These are phyloP conservation scores for Sclerurus mexicanus DNA, from an alignment of 2,113 vertebrate species.

Conservation along the genomic window DNA sequence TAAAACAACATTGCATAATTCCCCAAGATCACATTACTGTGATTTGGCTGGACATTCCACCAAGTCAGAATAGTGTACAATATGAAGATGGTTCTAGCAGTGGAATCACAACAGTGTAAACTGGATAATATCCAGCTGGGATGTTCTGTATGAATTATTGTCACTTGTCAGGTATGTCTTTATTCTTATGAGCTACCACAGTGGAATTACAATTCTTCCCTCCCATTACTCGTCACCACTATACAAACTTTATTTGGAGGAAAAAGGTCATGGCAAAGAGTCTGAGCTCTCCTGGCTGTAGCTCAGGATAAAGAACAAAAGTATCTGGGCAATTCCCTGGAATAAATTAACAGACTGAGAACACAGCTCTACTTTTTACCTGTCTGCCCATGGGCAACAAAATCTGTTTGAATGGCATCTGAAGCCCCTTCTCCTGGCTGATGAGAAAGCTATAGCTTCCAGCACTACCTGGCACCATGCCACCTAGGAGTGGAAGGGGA, in stretches of 20 bases:
- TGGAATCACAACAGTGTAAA: conserved; percentile 4
- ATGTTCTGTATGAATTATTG: conserved; percentile 40
- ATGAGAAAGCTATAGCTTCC: conserved; percentile 1
- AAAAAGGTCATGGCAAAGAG: conserved; percentile 42
- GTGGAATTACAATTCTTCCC: conserved; percentile 19
- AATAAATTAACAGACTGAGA: background rate
- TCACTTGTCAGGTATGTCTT: conserved; percentile 26
- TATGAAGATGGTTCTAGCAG: conserved; percentile 23
- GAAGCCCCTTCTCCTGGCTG: background rate
- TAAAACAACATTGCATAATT: conserved; percentile 35
- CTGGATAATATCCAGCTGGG: background rate
- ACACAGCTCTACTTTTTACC: background rate
- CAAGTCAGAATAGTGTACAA: background rate
- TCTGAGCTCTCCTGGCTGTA: background rate
- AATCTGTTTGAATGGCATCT: background rate
- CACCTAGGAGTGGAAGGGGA: conserved; percentile 53
- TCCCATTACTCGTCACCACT: background rate
- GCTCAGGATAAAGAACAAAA: background rate
- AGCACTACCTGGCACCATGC: conserved; percentile 3
- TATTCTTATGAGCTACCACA: conserved; percentile 3
- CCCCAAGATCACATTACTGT: conserved; percentile 1
- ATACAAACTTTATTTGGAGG: background rate
- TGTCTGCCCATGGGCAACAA: background rate
- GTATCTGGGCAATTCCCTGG: background rate
- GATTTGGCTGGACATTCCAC: conserved; percentile 25